Evolutionary conservation across 2,113 vertebrate species (phyloP).

Genomic region (Elaphurus davidianus): DNA sequence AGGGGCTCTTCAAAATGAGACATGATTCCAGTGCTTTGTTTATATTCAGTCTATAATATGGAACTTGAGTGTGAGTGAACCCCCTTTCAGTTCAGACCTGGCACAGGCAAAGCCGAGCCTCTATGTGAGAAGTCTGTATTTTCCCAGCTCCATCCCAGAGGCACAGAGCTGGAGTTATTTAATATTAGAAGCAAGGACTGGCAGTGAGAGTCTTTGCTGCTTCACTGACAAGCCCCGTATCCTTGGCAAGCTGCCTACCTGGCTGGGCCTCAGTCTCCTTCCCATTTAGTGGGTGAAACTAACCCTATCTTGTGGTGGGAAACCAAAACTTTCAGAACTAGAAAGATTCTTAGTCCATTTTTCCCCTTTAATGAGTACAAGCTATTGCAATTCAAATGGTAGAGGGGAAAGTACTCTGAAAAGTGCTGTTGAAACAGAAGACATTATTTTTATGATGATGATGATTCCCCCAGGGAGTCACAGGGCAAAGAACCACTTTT

Average conservation of each 20-base stretch:
- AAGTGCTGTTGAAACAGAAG: background rate
- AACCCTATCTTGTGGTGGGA: background rate
- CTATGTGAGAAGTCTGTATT: background rate
- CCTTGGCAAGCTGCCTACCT: background rate
- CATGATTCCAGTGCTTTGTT: background rate
- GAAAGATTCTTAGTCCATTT: background rate
- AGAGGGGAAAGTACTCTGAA: background rate
- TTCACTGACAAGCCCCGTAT: background rate
- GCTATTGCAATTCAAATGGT: background rate
- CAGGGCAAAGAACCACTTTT: background rate
- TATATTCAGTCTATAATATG: background rate
- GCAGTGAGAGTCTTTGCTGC: background rate
- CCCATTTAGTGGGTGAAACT: background rate
- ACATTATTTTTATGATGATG: background rate
- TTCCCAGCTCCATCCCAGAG: background rate
- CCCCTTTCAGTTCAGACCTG: background rate
- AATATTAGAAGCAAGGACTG: background rate
- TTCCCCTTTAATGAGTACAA: background rate
- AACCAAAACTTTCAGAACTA: background rate
- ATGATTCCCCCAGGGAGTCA: background rate
- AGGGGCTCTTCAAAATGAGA: background rate
- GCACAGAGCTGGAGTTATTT: background rate
- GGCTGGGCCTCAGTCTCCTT: background rate
- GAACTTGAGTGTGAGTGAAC: background rate
- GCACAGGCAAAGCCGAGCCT: background rate